A percentile compares a stretch with the other conserved stretches of the same genome.
phyloP scores from a whole-genome alignment of 2,797 vertebrate genomes.

The Molossus molossus region DNA sequence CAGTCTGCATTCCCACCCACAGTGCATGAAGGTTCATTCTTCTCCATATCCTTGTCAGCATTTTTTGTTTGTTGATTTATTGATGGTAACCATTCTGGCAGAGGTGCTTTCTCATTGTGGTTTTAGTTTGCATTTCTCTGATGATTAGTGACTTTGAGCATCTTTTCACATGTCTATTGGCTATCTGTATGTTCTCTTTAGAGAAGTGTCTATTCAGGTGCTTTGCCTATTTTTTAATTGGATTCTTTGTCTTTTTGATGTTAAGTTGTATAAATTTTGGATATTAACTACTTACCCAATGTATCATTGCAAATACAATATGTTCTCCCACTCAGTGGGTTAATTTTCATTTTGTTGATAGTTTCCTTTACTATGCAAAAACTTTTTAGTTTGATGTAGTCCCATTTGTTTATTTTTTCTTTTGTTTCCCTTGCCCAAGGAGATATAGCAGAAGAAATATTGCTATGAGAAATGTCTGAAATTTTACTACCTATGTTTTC shows the following conservation, averaged over 20 bases:
- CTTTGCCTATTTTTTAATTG: neutral
- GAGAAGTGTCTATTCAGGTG: neutral
- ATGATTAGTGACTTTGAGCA: neutral
- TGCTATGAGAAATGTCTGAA: neutral
- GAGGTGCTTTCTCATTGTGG: neutral
- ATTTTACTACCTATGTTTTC: neutral
- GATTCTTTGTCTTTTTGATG: neutral
- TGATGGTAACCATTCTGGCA: neutral
- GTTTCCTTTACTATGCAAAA: neutral
- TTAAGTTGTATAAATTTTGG: neutral
- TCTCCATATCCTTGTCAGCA: neutral
- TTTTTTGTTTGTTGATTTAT: neutral
- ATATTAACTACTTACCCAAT: neutral
- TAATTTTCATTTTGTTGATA: neutral
- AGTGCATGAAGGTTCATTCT: neutral
- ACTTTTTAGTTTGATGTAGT: too few relatives aligned
- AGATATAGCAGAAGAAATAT: neutral
- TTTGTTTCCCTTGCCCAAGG: neutral
- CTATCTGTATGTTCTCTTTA: neutral
- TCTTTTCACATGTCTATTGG: neutral
- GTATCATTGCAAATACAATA: neutral
- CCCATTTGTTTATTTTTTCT: neutral
- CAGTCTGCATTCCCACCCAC: neutral
- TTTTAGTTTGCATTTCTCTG: neutral
- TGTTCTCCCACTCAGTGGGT: neutral